Conservation (phyloP, 2,797 vertebrate genomes). For the Poliocrania exsul region DNA sequence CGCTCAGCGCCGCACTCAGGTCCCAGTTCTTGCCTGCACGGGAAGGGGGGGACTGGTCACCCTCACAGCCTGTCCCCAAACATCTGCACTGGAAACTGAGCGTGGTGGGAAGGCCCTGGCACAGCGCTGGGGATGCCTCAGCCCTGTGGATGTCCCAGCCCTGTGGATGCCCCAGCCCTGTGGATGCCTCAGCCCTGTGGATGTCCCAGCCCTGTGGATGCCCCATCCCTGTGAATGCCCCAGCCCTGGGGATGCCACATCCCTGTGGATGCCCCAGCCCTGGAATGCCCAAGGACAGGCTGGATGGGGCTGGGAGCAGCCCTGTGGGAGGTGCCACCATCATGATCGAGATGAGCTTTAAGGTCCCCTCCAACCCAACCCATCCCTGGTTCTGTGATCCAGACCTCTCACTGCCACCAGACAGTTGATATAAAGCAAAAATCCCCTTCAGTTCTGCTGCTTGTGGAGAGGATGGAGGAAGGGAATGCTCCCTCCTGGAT, state of each 20-base stretch:
- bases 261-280: no score
- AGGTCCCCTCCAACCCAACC: not conserved
- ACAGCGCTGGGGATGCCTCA: no score
- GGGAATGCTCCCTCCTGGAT: accelerated
- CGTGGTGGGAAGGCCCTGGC: accelerated
- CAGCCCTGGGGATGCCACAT: no score
- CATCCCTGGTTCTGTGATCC: not conserved
- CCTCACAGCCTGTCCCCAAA: no score
- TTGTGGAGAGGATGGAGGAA: accelerated
- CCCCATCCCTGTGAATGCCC: no score
- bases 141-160: no score
- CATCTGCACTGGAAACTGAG: accelerated
- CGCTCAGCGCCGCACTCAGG: constrained; percentile 90
- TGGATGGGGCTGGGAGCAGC: no score
- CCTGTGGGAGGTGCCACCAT: not conserved
- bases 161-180: no score
- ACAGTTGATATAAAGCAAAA: not conserved
- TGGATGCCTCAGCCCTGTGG: no score
- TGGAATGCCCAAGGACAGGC: no score
- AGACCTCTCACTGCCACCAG: not conserved
- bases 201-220: no score
- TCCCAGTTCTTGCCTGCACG: constrained; percentile 96
- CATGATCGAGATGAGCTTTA: not conserved
- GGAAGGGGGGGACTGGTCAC: not conserved
- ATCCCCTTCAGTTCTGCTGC: not conserved